phyloP scores from a whole-genome alignment of 2,797 vertebrate species.

The Trachops cirrhosus region DNA sequence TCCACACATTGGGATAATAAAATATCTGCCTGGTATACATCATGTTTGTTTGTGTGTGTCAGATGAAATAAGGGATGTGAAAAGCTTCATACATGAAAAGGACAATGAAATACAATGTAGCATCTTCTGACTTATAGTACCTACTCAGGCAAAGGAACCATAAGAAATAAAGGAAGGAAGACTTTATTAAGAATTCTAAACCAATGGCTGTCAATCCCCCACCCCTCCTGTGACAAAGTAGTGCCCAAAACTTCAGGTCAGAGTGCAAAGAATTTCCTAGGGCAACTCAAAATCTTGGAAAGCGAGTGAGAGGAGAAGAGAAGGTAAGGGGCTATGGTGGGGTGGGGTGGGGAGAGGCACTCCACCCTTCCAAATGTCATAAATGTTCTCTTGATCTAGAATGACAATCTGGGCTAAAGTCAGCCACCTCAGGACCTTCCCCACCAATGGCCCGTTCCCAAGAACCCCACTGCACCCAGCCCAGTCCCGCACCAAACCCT shows the following conservation, averaged over 20 bases:
- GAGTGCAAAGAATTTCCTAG: neutral
- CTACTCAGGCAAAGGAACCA: neutral
- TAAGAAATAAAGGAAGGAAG: neutral
- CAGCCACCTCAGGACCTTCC: neutral
- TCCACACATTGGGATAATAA: neutral
- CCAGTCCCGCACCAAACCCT: neutral
- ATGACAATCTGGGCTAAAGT: slow-evolving; percentile 12
- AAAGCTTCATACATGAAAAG: neutral
- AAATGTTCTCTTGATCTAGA: neutral
- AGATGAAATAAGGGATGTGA: neutral
- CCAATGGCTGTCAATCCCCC: neutral
- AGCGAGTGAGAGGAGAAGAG: neutral
- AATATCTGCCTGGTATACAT: neutral
- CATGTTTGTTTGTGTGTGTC: neutral
- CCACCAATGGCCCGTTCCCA: neutral
- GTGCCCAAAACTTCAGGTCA: neutral
- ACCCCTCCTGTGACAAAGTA: neutral
- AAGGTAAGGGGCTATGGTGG: neutral
- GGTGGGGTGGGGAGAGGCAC: accelerated
- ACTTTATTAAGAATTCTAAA: neutral
- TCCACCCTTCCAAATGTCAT: neutral
- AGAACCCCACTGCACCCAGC: neutral
- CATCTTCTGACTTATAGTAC: neutral
- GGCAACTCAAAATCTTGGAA: neutral
- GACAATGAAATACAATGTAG: neutral